Percentiles rank a stretch among this genome's conserved stretches.
Conservation (phyloP, 2,888 invertebrate species). For the Rhaphigaster nebulosa region DNA sequence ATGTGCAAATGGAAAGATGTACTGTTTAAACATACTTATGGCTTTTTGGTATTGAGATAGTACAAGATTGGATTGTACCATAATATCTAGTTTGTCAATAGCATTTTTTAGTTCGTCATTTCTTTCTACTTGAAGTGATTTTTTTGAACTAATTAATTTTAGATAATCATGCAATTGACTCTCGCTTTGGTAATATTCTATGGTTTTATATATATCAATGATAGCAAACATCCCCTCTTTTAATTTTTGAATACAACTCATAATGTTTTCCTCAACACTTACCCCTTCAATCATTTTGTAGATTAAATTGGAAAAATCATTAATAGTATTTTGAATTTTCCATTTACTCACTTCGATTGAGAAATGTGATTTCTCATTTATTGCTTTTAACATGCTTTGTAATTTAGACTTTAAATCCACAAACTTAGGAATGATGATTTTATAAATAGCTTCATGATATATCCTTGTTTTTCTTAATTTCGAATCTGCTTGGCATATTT, state of each 20-base stretch:
- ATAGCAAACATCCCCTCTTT: not conserved
- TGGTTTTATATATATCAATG: not conserved
- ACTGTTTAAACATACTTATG: slow-evolving; percentile 33
- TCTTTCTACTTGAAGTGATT: not conserved
- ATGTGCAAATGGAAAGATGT: slow-evolving; percentile 51
- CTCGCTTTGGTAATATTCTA: not conserved
- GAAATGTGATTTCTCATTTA: not conserved
- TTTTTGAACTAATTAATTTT: not conserved
- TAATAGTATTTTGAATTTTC: not conserved
- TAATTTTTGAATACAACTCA: not conserved
- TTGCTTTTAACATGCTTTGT: not conserved
- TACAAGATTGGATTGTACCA: slow-evolving; percentile 28
- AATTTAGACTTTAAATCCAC: not conserved
- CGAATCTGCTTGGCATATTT: not conserved
- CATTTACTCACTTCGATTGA: not conserved
- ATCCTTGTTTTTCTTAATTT: not conserved
- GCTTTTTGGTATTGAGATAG: slow-evolving; percentile 41
- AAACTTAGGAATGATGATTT: slow-evolving; percentile 6
- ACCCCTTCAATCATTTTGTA: not conserved
- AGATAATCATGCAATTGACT: not conserved
- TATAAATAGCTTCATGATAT: not conserved
- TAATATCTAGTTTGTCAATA: not conserved
- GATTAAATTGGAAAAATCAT: not conserved
- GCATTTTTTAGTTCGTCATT: not conserved
- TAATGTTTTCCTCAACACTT: not conserved